phyloP scores from a whole-genome alignment of 2,888 invertebrate genomes.

The Drosophila suboccidentalis region DNA sequence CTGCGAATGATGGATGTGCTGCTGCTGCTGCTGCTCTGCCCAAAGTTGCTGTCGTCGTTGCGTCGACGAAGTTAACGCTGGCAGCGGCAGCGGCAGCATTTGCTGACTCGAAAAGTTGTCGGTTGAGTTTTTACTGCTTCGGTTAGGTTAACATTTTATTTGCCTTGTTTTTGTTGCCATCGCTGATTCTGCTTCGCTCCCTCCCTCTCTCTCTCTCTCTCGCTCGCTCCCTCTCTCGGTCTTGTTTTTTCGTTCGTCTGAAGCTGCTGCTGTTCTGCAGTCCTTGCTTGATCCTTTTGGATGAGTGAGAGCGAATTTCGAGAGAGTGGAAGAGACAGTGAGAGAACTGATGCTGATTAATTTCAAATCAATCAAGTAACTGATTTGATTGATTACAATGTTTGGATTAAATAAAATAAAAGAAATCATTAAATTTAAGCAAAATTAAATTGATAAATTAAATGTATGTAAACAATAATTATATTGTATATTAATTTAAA shows the following conservation, averaged over 20 bases:
- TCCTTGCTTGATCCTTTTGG: constrained; percentile 53
- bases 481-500: too few species aligned
- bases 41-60: constrained; percentile 9
- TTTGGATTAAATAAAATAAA: too few species aligned
- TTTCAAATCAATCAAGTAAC: constrained; percentile 12
- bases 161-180: constrained; percentile 56
- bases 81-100: constrained; percentile 37
- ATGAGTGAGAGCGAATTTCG: not conserved
- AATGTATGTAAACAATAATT: too few species aligned
- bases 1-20: constrained; percentile 70
- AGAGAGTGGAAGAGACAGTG: not conserved
- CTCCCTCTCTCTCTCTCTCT: constrained; percentile 20
- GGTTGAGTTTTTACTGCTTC: constrained; percentile 73
- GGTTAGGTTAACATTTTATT: constrained; percentile 69
- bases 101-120: constrained; percentile 68
- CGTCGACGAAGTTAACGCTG: constrained; percentile 6
- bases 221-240: constrained; percentile 1
- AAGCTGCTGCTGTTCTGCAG: constrained; percentile 12
- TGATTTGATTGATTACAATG: constrained; percentile 3
- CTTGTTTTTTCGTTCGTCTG: not conserved
- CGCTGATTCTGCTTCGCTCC: constrained; percentile 39
- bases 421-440: too few species aligned
- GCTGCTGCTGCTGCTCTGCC: constrained; percentile 29
- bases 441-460: too few species aligned
- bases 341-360: constrained; percentile 21